Conservation (phyloP, 2,113 vertebrate species). For the Piprites chloris region DNA sequence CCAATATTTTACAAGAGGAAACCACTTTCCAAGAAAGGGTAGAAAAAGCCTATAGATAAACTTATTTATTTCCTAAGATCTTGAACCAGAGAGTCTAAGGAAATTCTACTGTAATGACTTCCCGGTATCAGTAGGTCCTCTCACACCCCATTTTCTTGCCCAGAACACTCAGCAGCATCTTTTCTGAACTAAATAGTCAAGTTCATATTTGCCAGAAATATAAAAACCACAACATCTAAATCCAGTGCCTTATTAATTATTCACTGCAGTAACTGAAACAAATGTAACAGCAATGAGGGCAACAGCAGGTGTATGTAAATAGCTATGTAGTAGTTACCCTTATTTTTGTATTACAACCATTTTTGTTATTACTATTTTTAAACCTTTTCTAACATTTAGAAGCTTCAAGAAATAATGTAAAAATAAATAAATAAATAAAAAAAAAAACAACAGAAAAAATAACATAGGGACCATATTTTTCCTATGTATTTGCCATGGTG, state of each 20-base stretch:
- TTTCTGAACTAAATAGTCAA: neutral
- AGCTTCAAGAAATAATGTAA: neutral
- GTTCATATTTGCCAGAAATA: neutral
- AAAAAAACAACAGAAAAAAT: no score
- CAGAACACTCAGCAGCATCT: neutral
- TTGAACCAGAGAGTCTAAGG: neutral
- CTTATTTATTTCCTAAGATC: neutral
- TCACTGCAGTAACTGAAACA: neutral
- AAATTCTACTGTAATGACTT: neutral
- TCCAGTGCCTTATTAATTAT: neutral
- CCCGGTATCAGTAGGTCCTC: neutral
- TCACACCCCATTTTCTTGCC: neutral
- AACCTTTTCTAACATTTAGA: neutral
- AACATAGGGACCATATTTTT: neutral
- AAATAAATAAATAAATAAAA: no score
- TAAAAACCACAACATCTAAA: neutral
- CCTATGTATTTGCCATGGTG: neutral
- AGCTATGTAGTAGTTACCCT: neutral
- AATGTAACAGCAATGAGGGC: neutral
- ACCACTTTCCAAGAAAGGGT: neutral
- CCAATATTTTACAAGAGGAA: neutral
- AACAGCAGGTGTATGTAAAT: neutral
- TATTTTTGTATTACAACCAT: neutral
- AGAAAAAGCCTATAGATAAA: neutral
- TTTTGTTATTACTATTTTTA: neutral